Conservation (phyloP, 1,140 invertebrate species). For the Phortica variegata region DNA sequence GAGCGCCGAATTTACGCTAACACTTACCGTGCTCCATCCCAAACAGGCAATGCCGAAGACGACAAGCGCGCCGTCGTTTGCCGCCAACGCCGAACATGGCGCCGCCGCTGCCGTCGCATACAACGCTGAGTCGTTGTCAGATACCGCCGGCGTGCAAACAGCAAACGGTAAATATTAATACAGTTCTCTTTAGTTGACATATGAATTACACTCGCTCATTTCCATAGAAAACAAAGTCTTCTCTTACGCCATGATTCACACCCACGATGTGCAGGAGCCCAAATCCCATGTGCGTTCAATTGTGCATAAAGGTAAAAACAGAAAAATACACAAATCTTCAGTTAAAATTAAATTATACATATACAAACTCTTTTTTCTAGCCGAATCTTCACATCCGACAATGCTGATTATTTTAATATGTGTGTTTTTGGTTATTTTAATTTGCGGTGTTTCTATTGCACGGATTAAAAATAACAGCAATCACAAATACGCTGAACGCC, state of each 20-base stretch:
- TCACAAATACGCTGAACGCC: constrained; percentile 39
- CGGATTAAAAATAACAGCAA: constrained; percentile 42
- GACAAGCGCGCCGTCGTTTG: constrained; percentile 19
- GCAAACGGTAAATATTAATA: constrained; percentile 12
- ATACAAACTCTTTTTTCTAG: constrained; percentile 23
- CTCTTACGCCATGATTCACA: constrained; percentile 47
- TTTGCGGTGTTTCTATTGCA: constrained; percentile 49
- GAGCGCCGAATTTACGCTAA: constrained; percentile 87
- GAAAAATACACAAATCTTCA: background rate
- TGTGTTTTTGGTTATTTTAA: constrained; percentile 57
- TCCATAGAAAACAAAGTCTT: constrained; percentile 38
- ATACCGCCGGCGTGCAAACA: no score
- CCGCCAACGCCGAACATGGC: constrained; percentile 1
- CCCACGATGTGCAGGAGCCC: constrained; percentile 49
- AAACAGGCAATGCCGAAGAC: constrained; percentile 58
- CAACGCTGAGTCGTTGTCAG: no score
- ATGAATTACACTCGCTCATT: background rate
- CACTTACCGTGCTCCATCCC: constrained; percentile 76
- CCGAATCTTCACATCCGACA: constrained; percentile 45
- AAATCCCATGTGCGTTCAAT: constrained; percentile 42
- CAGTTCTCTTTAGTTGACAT: background rate
- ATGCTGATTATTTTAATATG: constrained; percentile 86
- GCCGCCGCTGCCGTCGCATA: background rate
- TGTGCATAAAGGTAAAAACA: constrained; percentile 37
- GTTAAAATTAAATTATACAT: background rate